Evolutionary conservation across 2,888 invertebrate species (phyloP), one percentile per base, ranked within the genome.

Genomic region (Drosophila robusta): DNA sequence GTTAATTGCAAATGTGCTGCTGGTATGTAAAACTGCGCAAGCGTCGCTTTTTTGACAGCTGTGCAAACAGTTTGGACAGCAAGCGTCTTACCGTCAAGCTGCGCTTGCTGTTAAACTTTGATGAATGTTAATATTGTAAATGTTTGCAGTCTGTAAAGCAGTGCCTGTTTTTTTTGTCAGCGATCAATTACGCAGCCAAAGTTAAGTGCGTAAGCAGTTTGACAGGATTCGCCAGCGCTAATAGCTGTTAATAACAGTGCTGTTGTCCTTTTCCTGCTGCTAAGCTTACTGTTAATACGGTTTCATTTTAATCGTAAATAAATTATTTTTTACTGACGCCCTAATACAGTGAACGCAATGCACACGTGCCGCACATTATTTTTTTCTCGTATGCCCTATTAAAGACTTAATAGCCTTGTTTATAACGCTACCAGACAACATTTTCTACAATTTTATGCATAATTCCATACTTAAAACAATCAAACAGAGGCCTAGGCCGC

Each of bases 391-490:
- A 34, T 34, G 34, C 60, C 26, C 46, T 51, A 70, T 57, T 62
- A 56, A 74, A 39, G 16, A 32, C 16, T 16, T 56, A 45, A 65
- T 39, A 56, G 52, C 9, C 47, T 75, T 78, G 62, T 78, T 76
- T 73, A 64, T 66, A 73, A 58, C 46, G 68, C 50, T 57, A 39
- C 54, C 64, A 61, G 39, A 46, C 45, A 38, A 42, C 60, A 54
- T 70, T 65, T 70, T 58, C 16, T 34, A 54, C 32, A 32, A 26
- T 38, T 52, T 61, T 60, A 72, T 78, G 78, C 78, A 87, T 81
- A 78, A 78, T 65, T 73, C 69, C 64, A 75, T 72, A 67, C 56
- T 68, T 63, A 49, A 70, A 70, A 69, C 64, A 69, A 70, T 61
- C 61, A 63, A 70, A 55, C 52, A 57, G 57, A 63, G 57, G 74